These are phyloP conservation scores for Chrysolophus pictus DNA, from an alignment of 2,797 vertebrate genomes.

Conservation along the genomic window DNA sequence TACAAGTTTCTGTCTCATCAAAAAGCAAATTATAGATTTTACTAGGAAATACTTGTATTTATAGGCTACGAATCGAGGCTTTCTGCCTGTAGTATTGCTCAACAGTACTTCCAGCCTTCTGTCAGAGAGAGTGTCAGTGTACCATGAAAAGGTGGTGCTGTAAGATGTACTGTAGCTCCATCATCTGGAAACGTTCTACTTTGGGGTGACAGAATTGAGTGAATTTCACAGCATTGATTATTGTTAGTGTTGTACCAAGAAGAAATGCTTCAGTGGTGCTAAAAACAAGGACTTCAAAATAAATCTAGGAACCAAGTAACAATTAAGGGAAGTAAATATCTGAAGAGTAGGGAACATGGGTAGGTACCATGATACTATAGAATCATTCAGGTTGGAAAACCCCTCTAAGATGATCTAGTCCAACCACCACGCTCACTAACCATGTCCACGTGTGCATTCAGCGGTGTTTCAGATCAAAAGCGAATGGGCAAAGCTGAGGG, in stretches of 20 bases:
- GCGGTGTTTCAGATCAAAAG: not conserved
- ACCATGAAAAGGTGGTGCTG: constrained; percentile 19
- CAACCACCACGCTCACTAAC: too few relatives aligned
- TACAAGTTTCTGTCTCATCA: not conserved
- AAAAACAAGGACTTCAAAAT: not conserved
- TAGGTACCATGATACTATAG: too few relatives aligned
- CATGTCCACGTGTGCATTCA: too few relatives aligned
- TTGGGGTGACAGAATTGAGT: not conserved
- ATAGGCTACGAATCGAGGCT: not conserved
- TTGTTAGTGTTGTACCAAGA: not conserved
- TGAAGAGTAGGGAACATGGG: not conserved
- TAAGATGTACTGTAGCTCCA: not conserved
- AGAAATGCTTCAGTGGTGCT: constrained; percentile 7
- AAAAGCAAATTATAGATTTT: not conserved
- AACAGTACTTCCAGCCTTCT: not conserved
- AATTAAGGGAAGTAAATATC: not conserved
- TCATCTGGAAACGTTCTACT: not conserved
- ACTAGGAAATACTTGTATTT: not conserved
- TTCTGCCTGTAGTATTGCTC: not conserved
- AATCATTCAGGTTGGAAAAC: too few relatives aligned
- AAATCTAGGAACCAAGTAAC: not conserved
- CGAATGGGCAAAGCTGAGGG: not conserved
- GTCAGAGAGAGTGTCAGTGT: constrained; percentile 14
- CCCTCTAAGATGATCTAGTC: too few relatives aligned
- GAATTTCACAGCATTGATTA: not conserved